These are phyloP conservation scores for Deroplatys truncata DNA, from an alignment of 2,888 invertebrate genomes.

Conservation along the genomic window DNA sequence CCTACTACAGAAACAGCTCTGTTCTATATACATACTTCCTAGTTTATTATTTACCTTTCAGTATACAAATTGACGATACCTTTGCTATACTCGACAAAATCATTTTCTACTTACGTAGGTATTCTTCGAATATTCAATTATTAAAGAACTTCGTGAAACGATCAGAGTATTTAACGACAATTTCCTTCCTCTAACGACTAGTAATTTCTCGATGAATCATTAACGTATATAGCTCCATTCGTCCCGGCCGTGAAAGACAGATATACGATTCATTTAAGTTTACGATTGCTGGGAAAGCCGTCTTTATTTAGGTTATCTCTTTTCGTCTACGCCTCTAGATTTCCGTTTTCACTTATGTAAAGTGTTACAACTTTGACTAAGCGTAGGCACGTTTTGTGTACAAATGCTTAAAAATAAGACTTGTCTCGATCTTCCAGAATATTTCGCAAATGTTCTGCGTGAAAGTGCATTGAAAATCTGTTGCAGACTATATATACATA, in stretches of 20 bases:
- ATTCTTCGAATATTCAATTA: not conserved
- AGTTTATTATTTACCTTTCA: too few species aligned
- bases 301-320: not conserved
- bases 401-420: too few species aligned
- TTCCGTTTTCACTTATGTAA: not conserved
- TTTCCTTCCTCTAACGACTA: not conserved
- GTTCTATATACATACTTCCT: too few species aligned
- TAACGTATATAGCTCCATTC: not conserved
- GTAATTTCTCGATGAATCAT: not conserved
- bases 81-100: not conserved
- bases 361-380: too few species aligned
- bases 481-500: too few species aligned
- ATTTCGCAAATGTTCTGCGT: too few species aligned
- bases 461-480: too few species aligned
- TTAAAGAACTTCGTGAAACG: not conserved
- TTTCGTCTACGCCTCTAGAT: not conserved
- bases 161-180: not conserved
- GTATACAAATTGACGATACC: too few species aligned
- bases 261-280: not conserved
- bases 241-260: not conserved
- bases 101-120: not conserved
- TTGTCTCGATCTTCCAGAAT: too few species aligned
- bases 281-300: not conserved
- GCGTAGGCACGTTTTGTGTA: too few species aligned
- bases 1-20: too few species aligned